Evolutionary conservation across 2,888 invertebrate genomes (phyloP).

Genomic region (Boloria selene): DNA sequence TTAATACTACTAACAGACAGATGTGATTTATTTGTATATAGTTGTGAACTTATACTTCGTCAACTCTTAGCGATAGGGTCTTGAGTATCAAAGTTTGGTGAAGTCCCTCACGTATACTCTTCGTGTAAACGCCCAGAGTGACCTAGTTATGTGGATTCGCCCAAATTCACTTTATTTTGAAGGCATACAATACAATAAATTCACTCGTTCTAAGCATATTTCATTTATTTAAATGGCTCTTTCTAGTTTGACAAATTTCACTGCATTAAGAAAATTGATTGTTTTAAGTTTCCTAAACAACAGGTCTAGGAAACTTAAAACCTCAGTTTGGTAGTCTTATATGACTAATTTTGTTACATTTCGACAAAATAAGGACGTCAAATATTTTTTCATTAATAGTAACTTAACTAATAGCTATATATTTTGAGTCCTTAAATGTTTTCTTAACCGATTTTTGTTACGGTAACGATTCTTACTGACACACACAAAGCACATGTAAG

Average conservation of each 20-base stretch:
- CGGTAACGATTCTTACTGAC: too few relatives aligned
- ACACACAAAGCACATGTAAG: too few relatives aligned
- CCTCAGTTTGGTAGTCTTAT: too few relatives aligned
- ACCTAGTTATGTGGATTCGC: conserved; percentile 14
- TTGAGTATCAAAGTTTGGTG: conserved; percentile 3
- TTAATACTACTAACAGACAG: background rate
- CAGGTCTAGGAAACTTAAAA: too few relatives aligned
- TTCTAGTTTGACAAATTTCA: background rate
- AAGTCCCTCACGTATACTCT: conserved; percentile 12
- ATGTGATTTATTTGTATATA: conserved; percentile 4
- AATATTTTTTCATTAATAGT: too few relatives aligned
- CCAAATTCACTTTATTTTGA: conserved; percentile 8
- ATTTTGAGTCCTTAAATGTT: too few relatives aligned
- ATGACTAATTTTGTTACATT: too few relatives aligned
- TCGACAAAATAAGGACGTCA: too few relatives aligned
- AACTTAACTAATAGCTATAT: too few relatives aligned
- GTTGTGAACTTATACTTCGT: background rate
- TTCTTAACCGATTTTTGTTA: too few relatives aligned
- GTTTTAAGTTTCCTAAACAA: too few relatives aligned
- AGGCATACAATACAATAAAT: conserved; percentile 5
- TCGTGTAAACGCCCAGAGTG: conserved; percentile 4
- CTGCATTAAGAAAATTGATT: background rate
- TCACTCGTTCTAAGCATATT: conserved; percentile 8
- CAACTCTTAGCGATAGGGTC: conserved; percentile 3
- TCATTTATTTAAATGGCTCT: background rate